Conservation (phyloP, 1,140 invertebrate genomes). For the Tetramorium parvispinum region DNA sequence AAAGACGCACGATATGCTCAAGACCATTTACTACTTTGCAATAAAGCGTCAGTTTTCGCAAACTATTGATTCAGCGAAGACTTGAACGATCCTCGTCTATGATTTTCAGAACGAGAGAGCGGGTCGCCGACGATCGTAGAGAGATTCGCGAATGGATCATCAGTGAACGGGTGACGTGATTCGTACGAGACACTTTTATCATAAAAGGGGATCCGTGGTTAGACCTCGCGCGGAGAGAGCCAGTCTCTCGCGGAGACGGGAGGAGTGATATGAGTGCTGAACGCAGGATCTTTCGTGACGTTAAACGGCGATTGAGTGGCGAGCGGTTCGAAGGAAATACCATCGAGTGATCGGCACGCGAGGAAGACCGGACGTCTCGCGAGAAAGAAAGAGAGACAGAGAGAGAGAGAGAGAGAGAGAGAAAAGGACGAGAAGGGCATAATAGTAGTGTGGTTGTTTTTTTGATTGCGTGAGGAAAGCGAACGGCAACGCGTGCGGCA, state of each 20-base stretch:
- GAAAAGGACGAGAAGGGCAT: background rate
- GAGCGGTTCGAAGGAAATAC: constrained; percentile 49
- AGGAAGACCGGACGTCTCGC: constrained; percentile 35
- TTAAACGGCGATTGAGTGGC: constrained; percentile 65
- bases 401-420: background rate
- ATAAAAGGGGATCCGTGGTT: background rate
- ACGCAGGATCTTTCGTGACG: constrained; percentile 63
- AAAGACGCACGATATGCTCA: background rate
- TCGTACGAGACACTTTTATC: background rate
- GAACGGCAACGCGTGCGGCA: constrained; percentile 15
- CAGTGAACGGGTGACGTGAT: constrained; percentile 45
- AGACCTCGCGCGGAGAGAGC: background rate
- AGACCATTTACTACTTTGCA: background rate
- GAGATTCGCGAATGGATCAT: background rate
- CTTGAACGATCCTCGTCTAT: background rate
- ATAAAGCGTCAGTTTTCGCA: constrained; percentile 4
- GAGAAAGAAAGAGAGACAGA: background rate
- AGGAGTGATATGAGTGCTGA: constrained; percentile 67
- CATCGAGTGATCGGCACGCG: constrained; percentile 62
- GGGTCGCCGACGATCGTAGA: background rate
- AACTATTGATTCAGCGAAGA: background rate
- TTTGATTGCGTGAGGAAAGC: constrained; percentile 28
- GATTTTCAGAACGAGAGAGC: constrained; percentile 37
- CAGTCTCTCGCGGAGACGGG: background rate
- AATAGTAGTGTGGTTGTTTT: constrained; percentile 34